phyloP scores from a whole-genome alignment of 2,113 vertebrate genomes.

The Pseudopipra pipra region DNA sequence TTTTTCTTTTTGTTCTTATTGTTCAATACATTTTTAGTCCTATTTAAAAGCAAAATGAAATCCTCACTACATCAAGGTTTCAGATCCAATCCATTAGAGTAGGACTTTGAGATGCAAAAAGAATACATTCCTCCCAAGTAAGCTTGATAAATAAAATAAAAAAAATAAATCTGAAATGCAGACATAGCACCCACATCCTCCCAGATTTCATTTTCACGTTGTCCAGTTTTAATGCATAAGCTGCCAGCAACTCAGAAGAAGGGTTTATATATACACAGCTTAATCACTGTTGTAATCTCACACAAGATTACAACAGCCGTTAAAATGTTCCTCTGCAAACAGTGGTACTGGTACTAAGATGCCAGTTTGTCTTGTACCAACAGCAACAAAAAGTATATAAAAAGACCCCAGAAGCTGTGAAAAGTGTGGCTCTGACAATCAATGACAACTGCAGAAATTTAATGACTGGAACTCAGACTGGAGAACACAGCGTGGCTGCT shows the following conservation, averaged over 20 bases:
- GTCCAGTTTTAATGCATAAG: background rate
- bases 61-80: background rate
- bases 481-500: background rate
- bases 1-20: background rate
- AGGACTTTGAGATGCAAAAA: background rate
- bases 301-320: background rate
- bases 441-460: background rate
- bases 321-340: conserved; percentile 1
- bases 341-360: background rate
- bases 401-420: background rate
- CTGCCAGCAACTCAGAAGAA: background rate
- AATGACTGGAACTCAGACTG: background rate
- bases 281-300: background rate
- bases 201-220: background rate
- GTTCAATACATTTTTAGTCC: background rate
- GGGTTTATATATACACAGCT: background rate
- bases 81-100: background rate
- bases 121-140: background rate
- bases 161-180: background rate
- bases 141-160: background rate
- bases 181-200: background rate
- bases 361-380: background rate
- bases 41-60: background rate
- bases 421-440: background rate
- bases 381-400: background rate